Evolutionary conservation across 2,797 vertebrate genomes (phyloP), one percentile per base, ranked within the genome.

Genomic region (Coendou prehensilis): DNA sequence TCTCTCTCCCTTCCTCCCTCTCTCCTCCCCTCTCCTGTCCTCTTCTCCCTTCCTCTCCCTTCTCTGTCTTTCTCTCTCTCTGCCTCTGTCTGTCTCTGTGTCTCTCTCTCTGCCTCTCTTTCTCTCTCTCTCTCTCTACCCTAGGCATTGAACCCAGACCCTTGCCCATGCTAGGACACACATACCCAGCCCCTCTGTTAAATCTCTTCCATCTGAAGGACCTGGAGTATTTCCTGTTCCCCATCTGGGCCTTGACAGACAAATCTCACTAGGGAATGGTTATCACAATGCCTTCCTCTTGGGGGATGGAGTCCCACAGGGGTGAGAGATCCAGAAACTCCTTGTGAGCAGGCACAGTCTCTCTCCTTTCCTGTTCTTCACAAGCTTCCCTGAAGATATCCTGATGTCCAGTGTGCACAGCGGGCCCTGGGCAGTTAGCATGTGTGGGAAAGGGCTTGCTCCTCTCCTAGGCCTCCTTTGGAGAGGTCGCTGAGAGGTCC

Each of bases 201-300:
- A 93, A 33, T 78, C 85, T 57, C 63, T 86, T 82, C 47, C 26
- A 3, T 78, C 64, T 69, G 79, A 73, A 95, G 94, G 76, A 86
- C 64, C 63, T 86, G 18, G 78, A 80, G 57, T 79, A 61, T 54
- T 94, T 90, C 54, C 52, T 80, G 10, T 91, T 95, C 92, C 67
- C 89, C 3, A 2, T 26, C 22, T 84, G 59, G 63, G 75, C 64
- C 75, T 22, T 28, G 33, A 52, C 52, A 69, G 79, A 67, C 23
- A 73, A 33, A 76, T 52, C n/a, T 61, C 92, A 37, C 17, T 50
- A 23, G 14, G 56, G 76, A 71, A 56, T 78, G 52, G 33, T 37
- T 81, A 37, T 30, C 69, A 37, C 11, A 30, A 37, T 59, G n/a
- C 3, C 89, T 41, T 59, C 56, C 79, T 52, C 61, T 37, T 18